Evolutionary conservation across 92 coral and sea anemone genomes (phyloP), one percentile per base, ranked within the genome.

Genomic region (Palythoa caribaeorum): DNA sequence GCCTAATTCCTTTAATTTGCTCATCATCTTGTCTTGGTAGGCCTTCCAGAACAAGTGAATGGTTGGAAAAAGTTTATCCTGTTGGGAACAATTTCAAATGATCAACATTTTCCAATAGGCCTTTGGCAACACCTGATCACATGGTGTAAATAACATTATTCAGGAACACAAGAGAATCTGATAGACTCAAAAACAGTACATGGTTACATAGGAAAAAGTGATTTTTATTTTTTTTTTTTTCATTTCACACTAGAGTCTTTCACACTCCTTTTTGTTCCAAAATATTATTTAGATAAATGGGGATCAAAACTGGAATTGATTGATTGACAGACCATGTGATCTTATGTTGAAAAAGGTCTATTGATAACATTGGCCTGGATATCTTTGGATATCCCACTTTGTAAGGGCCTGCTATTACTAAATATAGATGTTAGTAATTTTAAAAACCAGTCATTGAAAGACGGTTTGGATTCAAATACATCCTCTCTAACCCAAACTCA

Each of bases 51-150:
- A 80, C 38, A 91, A 28, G 63, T 83, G 83, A 16, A 88, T 91
- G 14, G 89, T 73, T 54, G 87, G 94, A 83, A 83, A 90, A 80
- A 90, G 78, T 51, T 86, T 88, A 38, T 77, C 84, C 94, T 88
- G 51, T 69, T 39, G 66, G 40, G 16, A 85, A 71, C 55, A 17
- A 84, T 84, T 19, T 51, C 76, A 48, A 38, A 38, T 54, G 62
- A 54, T 54, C 62, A 54, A 54, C 62, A 54, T 54, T 54, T 54
- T 54, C 62, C 62, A 54, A 54, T 2, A 1, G 62, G 62, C 62
- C 62, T 54, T 54, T 54, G 62, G 62, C 62, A 54, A 54, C 62
- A 54, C 62, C 62, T 54, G 62, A 54, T 54, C 62, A 54, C 62
- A 54, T 54, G 62, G 62, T 54, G 62, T 54, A 54, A 54, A 54